These are phyloP conservation scores for Erinaceus europaeus DNA, from an alignment of 2,113 vertebrate genomes.

Conservation along the genomic window DNA sequence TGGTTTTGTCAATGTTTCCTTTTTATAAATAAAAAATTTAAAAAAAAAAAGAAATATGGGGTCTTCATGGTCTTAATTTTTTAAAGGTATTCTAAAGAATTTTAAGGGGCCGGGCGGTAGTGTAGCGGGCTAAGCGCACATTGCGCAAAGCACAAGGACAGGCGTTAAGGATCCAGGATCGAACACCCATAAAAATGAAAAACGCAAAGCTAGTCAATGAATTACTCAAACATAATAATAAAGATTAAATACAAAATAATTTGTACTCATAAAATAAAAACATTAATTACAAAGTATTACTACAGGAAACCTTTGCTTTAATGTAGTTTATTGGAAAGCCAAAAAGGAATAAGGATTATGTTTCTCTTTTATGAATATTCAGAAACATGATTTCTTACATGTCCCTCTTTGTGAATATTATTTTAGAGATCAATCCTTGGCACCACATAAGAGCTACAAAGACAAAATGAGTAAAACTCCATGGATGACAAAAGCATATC, in stretches of 20 bases:
- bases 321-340: not conserved
- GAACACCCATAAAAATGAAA: conserved; percentile 34
- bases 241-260: conserved; percentile 31
- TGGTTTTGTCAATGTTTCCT: too few species aligned
- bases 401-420: conserved; percentile 21
- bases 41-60: too few species aligned
- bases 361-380: conserved; percentile 18
- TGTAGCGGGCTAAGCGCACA: too few species aligned
- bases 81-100: too few species aligned
- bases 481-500: too few species aligned
- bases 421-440: not conserved
- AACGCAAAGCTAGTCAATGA: conserved; percentile 48
- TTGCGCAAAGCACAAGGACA: too few species aligned
- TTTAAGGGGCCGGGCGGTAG: too few species aligned
- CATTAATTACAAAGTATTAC: conserved; percentile 33
- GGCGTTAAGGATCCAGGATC: too few species aligned
- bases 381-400: conserved; percentile 14
- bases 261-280: conserved; percentile 62
- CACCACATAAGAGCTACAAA: too few species aligned
- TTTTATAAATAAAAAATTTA: too few species aligned
- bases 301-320: not conserved
- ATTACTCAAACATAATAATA: conserved; percentile 61
- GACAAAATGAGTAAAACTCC: too few species aligned
- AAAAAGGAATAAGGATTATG: not conserved
- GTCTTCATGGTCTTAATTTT: too few species aligned